These are phyloP conservation scores for Scaptomyza tumidula DNA, from an alignment of 2,888 invertebrate species.

Conservation along the genomic window DNA sequence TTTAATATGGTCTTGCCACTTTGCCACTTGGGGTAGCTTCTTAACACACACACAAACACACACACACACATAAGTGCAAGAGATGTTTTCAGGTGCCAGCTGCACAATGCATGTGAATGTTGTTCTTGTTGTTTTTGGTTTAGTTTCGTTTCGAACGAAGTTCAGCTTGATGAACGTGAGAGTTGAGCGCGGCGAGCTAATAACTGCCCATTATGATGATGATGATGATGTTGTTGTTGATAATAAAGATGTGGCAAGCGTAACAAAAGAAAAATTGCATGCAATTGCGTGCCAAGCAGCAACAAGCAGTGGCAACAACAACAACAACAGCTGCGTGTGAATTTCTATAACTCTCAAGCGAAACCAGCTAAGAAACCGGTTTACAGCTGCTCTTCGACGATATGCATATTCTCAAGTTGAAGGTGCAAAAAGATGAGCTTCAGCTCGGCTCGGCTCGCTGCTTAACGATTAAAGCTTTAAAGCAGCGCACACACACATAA, in stretches of 20 bases:
- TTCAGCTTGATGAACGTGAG: slow-evolving; percentile 46
- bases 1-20: slow-evolving; percentile 2
- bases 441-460: too few relatives aligned
- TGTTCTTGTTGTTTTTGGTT: background rate
- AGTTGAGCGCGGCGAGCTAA: slow-evolving; percentile 44
- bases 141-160: background rate
- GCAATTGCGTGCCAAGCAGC: slow-evolving; percentile 39
- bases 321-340: slow-evolving; percentile 39
- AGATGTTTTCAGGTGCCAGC: slow-evolving; percentile 14
- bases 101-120: slow-evolving; percentile 15
- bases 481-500: too few relatives aligned
- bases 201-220: slow-evolving; percentile 30
- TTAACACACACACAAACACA: background rate
- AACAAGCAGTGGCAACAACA: slow-evolving; percentile 5
- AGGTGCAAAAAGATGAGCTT: slow-evolving; percentile 5
- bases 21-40: slow-evolving; percentile 13
- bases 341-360: slow-evolving; percentile 4
- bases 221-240: slow-evolving; percentile 11
- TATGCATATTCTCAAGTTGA: slow-evolving; percentile 30
- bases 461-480: background rate
- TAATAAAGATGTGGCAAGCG: slow-evolving; percentile 33
- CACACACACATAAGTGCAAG: too few relatives aligned
- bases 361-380: slow-evolving; percentile 29
- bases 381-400: slow-evolving; percentile 12
- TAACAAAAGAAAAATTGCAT: slow-evolving; percentile 66